These are phyloP conservation scores for Lepisosteus oculatus DNA, from an alignment of 2,113 vertebrate genomes.

Conservation along the genomic window DNA sequence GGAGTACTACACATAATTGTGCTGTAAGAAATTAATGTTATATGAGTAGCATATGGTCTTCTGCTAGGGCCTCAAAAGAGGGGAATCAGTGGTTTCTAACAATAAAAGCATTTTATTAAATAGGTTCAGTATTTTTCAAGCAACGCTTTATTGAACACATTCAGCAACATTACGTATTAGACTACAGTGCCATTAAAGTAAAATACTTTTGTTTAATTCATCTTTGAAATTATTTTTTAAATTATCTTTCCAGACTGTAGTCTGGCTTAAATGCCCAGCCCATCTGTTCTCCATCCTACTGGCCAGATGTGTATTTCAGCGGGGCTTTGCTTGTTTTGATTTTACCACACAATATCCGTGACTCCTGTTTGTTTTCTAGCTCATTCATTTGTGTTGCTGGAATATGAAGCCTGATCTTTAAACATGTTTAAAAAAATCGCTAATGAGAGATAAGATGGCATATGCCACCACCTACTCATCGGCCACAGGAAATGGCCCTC, in stretches of 20 bases:
- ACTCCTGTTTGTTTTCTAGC: constrained; percentile 14
- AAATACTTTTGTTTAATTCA: neutral
- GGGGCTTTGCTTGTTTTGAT: constrained; percentile 18
- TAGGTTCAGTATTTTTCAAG: constrained; percentile 8
- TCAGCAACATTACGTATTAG: constrained; percentile 5
- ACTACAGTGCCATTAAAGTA: neutral
- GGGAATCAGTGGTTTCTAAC: constrained; percentile 14
- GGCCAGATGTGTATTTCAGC: constrained; percentile 19
- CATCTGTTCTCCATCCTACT: constrained; percentile 30
- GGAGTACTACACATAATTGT: constrained; percentile 21
- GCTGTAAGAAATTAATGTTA: constrained; percentile 22
- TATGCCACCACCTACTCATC: constrained; percentile 4
- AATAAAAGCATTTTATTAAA: constrained; percentile 19
- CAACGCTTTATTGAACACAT: constrained; percentile 4
- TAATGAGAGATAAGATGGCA: constrained; percentile 7
- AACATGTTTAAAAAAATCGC: neutral
- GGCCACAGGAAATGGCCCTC: constrained; percentile 10
- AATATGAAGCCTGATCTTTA: neutral
- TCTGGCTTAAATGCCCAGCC: neutral
- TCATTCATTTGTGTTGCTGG: neutral
- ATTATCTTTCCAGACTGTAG: constrained; percentile 2
- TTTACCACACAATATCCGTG: constrained; percentile 12
- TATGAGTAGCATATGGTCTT: constrained; percentile 24
- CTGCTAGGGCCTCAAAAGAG: neutral
- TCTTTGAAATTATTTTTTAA: neutral